Base-by-base conservation (phyloP, 2,888 invertebrate genomes). In the Automeris io region DNA sequence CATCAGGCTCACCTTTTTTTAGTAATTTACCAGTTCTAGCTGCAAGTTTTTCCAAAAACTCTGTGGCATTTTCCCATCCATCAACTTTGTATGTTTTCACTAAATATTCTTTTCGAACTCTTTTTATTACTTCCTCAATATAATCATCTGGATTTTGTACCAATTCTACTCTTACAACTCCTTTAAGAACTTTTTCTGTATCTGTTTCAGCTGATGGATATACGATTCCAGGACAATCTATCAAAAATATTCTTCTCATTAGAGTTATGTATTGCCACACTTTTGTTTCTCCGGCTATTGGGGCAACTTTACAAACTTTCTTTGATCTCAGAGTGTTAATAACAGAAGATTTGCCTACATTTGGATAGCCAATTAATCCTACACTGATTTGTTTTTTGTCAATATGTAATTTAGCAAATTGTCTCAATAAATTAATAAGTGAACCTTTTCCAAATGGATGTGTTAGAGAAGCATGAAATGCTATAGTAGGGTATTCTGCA, bases 181-280 rank as follows among this genome's bases (percentile, higher is more conserved):
- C 98, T 81, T 99, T 99, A 2, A 99, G 87, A 23, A 99, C 97
- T 67, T 95, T 95, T 57, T 95, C 95, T 1, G 95, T 93, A 54
- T 99, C 98, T 1, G 96, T 94, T 85, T 99, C 98, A 8, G 96
- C 96, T 6, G 95, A 94, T 5, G 99, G 98, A 80, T 98, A 98
- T 3, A 99, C 99, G 38, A 99, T 95, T 22, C 99, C 99, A 2
- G 99, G 99, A 75, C 99, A 99, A 87, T 99, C 99, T 54, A 99
- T 98, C 8, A 99, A 88, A 73, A 95, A 99, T 65, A 99, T 99
- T 54, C 96, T 90, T 57, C 91, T 92, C 99, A 99, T 99, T 37
- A 99, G 80, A 1, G 99, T 98, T 26, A 99, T 97, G 70, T 99
- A 99, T 73, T 99, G 99, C 99, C 99, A 99, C 1, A 99, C 98